phyloP scores from a whole-genome alignment of 2,797 vertebrate species.

The Scleropages formosus region DNA sequence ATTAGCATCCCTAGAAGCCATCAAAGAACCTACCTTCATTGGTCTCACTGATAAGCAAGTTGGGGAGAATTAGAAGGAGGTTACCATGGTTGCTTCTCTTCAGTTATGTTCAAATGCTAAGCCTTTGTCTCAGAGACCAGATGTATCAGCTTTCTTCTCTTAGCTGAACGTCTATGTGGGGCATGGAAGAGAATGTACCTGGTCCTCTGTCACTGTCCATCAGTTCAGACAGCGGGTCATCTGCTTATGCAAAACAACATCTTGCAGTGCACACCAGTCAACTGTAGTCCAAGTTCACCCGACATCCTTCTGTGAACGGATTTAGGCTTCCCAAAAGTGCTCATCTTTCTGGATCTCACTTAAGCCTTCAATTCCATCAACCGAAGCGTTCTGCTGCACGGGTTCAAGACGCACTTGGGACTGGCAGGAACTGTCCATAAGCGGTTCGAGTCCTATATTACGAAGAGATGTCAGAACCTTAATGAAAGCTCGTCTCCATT shows the following conservation, averaged over 20 bases:
- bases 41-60: slow-evolving; percentile 43
- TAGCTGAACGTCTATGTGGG: slow-evolving; percentile 47
- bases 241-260: slow-evolving; percentile 31
- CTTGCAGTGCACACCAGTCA: slow-evolving; percentile 7
- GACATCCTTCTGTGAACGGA: no score
- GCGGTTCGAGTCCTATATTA: no score
- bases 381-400: no score
- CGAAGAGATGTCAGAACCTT: no score
- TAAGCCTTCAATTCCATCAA: no score
- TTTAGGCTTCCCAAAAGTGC: no score
- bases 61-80: slow-evolving; percentile 50
- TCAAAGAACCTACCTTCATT: slow-evolving; percentile 47
- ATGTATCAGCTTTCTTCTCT: slow-evolving; percentile 43
- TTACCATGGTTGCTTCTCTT: slow-evolving; percentile 29
- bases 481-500: no score
- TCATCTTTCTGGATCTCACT: no score
- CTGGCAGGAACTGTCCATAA: no score
- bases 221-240: background rate
- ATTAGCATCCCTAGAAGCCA: slow-evolving; percentile 43
- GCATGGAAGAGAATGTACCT: slow-evolving; percentile 48
- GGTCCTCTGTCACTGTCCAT: slow-evolving; percentile 29
- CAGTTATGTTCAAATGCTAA: background rate
- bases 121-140: slow-evolving; percentile 29
- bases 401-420: no score
- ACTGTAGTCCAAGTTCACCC: slow-evolving; percentile 16